Conservation (phyloP, 1,140 invertebrate species). For the Pomacea maculata region DNA sequence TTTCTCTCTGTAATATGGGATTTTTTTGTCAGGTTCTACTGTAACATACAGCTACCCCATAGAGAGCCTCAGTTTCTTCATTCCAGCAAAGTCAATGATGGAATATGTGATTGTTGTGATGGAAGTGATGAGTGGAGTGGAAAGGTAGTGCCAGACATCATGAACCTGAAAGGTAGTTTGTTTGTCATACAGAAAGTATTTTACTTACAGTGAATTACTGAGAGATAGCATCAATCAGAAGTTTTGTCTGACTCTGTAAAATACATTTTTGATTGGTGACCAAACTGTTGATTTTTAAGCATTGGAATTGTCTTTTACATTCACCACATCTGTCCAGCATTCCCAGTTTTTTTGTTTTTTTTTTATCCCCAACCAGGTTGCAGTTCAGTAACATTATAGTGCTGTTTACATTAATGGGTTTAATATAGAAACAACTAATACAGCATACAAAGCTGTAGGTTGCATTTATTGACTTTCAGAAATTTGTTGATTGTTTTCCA, state of each 20-base stretch:
- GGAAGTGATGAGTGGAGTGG: constrained; percentile 84
- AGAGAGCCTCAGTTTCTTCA: constrained; percentile 91
- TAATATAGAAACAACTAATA: too few relatives aligned
- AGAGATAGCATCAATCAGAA: background rate
- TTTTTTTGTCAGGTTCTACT: constrained; percentile 77
- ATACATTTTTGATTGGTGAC: too few relatives aligned
- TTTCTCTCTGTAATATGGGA: background rate
- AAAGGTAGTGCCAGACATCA: constrained; percentile 31
- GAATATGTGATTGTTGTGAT: constrained; percentile 90
- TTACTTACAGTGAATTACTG: background rate
- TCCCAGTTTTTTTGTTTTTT: too few relatives aligned
- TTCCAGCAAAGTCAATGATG: constrained; percentile 66
- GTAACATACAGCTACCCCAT: constrained; percentile 85
- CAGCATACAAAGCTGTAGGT: too few relatives aligned
- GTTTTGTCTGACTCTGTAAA: background rate
- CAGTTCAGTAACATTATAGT: too few relatives aligned
- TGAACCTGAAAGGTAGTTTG: constrained; percentile 34
- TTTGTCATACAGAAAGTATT: background rate
- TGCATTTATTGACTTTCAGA: too few relatives aligned
- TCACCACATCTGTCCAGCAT: too few relatives aligned
- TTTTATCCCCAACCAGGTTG: too few relatives aligned
- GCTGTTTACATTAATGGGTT: too few relatives aligned
- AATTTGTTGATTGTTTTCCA: too few relatives aligned
- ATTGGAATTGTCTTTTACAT: too few relatives aligned
- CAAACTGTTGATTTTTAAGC: background rate